Evolutionary conservation across 2,797 vertebrate genomes (phyloP), one percentile per base, ranked within the genome.

Genomic region (Ctenochaetus hawaiiensis): DNA sequence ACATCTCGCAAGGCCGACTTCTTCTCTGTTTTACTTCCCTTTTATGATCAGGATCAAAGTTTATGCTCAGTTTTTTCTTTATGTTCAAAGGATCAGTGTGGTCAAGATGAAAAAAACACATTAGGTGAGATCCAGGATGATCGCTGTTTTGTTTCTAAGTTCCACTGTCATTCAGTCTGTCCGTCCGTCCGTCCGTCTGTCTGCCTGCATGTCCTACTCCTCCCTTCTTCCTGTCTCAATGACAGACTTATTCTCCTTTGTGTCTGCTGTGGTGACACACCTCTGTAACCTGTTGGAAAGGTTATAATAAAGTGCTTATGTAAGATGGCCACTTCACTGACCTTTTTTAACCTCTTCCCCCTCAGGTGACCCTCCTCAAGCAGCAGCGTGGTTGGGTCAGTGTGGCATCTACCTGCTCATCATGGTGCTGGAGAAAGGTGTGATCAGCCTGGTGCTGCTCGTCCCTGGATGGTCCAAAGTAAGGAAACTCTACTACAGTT

Each of bases 401-500:
- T 95, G 96, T 23, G 88, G 87, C 5, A 67, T 96, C 70, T 96
- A 96, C 86, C 90, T 97, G 81, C 87, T 96, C 72, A 96, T 96
- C 70, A 91, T 96, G 94, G 92, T 93, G 78, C 88, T 96, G 89
- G 96, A 96, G 92, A 96, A 96, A 83, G 91, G 89, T 0, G 89
- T 93, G 43, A 85, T 95, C 71, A 94, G 88, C 68, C 87, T 96
- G 74, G 92, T 95, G 71, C 81, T 96, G 71, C 91, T 96, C 47
- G 85, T 95, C 67, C 94, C 95, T 0, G 94, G 95, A 2, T 96
- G 95, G 96, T 94, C 93, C 72, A 95, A 92, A 59, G 95, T 96
- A 87, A 93, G 91, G 4, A 51, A 1, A 9, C 20, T 2, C 3
- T 22, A 30, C 12, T 0, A 8, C 22, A 26, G 1, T 2, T 1